Percentiles rank a stretch among this genome's conserved stretches.
These are phyloP conservation scores for Drosophila sechellia DNA, from an alignment of 1,140 invertebrate genomes.

Conservation along the genomic window DNA sequence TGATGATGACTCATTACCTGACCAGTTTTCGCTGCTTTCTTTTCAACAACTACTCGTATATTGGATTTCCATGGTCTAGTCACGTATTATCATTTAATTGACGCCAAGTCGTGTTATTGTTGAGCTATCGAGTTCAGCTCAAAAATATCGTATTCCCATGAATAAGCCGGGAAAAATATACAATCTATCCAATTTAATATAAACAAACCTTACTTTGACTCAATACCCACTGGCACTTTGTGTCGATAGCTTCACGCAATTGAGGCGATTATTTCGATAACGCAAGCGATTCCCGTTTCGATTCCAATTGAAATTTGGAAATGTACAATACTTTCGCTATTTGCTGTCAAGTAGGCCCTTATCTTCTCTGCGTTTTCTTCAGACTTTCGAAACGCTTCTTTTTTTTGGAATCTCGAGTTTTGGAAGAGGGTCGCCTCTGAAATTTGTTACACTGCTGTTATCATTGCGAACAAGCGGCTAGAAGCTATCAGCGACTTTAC, in stretches of 20 bases:
- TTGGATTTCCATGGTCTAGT: slow-evolving; percentile 9
- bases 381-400: slow-evolving; percentile 10
- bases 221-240: no score
- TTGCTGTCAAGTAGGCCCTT: slow-evolving; percentile 11
- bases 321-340: slow-evolving; percentile 17
- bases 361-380: slow-evolving; percentile 2
- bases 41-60: slow-evolving; percentile 1
- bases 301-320: slow-evolving; percentile 3
- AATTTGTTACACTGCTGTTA: slow-evolving; percentile 19
- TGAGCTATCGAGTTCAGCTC: not conserved
- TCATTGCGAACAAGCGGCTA: slow-evolving; percentile 15
- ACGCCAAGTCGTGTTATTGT: not conserved
- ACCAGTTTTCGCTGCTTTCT: slow-evolving; percentile 17
- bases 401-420: slow-evolving; percentile 3
- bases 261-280: not conserved
- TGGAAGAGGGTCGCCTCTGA: not conserved
- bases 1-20: not conserved
- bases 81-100: slow-evolving; percentile 6
- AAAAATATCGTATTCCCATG: not conserved
- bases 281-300: not conserved
- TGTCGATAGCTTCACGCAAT: not conserved
- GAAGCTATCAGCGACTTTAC: slow-evolving; percentile 55
- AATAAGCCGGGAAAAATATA: not conserved
- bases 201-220: not conserved
- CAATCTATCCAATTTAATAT: not conserved